Base-by-base conservation (phyloP, 2,797 vertebrate genomes). In the Heterohyrax brucei region DNA sequence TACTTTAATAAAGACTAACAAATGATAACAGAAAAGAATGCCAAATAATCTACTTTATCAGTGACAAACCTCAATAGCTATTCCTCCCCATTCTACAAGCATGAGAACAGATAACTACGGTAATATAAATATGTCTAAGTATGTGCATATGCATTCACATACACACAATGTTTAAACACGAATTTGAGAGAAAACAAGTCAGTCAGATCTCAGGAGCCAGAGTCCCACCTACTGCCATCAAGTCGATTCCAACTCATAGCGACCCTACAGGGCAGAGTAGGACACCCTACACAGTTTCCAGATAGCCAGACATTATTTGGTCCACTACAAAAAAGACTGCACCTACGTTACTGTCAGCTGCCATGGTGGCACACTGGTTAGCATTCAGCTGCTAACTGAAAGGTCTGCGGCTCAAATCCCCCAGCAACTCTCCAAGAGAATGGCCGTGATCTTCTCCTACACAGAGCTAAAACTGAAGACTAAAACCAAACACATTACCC, bases 111-210 rank as follows among this genome's bases (percentile, higher is more conserved):
- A 70, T 24, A 83, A 59, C 13, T 66, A 66, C 76, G 12, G 66
- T 12, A 76, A 39, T 21, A 26, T 33, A 77, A 59, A n/a, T n/a
- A 75, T 70, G 12, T 88, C 39, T 91, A 59, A 48, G 30, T 5
- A 18, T 26, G 50, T 33, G 8, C 33, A n/a, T 3, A 26, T 5
- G 16, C 19, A 19, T 30, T 18, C 9, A n/a, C 1, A 26, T 7
- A 7, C 13, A 46, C 16, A 76, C 3, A 26, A 9, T 76, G 33
- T 50, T 75, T 75, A 64, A 48, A 81, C n/a, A 46, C 18, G 44
- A 88, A 44, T 64, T 7, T 87, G 44, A 86, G 59, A 87, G 66
- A 88, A 90, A 80, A 64, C 72, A 62, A 75, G 73, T 46, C 19
- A 72, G 26, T 22, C 1, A 4, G 39, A 39, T 19, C 48, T 62